phyloP scores from a whole-genome alignment of 2,113 vertebrate species.

The Delphinapterus leucas region DNA sequence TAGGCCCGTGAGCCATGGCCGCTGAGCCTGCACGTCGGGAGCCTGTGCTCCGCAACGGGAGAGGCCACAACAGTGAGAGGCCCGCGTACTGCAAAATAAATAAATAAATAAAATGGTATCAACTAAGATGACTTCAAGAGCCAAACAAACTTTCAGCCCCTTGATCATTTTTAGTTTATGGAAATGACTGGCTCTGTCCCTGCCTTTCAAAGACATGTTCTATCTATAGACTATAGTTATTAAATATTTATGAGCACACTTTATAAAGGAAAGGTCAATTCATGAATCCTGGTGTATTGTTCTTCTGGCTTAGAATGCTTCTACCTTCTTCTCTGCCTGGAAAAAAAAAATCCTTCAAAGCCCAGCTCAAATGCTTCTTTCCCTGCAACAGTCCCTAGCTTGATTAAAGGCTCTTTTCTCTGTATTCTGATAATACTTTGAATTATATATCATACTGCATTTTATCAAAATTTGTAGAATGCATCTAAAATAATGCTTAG shows the following conservation, averaged over 20 bases:
- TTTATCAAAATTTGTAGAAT: neutral
- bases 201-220: neutral
- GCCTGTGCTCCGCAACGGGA: too few relatives aligned
- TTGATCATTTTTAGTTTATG: neutral
- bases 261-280: neutral
- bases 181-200: neutral
- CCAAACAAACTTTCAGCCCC: neutral
- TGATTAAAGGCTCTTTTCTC: neutral
- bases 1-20: too few relatives aligned
- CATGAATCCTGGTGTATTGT: neutral
- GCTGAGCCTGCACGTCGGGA: too few relatives aligned
- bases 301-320: neutral
- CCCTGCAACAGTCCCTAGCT: neutral
- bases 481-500: conserved; percentile 9
- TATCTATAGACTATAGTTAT: neutral
- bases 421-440: neutral
- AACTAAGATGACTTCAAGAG: neutral
- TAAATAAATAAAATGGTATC: neutral
- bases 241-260: neutral
- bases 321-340: neutral
- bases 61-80: too few relatives aligned
- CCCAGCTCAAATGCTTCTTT: neutral
- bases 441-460: neutral
- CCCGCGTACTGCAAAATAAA: too few relatives aligned
- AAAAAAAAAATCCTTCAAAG: neutral